phyloP scores from a whole-genome alignment of 2,888 invertebrate species.

The Boloria selene region DNA sequence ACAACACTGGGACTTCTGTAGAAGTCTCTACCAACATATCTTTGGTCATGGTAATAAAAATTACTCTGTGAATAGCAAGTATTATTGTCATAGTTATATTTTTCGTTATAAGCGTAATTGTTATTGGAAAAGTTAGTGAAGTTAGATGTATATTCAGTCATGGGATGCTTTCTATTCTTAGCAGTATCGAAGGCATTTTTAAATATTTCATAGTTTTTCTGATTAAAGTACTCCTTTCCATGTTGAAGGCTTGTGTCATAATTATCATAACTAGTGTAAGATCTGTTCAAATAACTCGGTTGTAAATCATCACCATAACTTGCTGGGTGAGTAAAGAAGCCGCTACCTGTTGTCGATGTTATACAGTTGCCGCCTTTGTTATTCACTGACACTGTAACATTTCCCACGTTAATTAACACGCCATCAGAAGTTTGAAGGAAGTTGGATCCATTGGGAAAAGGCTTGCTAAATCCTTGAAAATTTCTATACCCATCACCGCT shows the following conservation, averaged over 20 bases:
- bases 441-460: constrained; percentile 75
- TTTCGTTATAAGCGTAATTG: constrained; percentile 58
- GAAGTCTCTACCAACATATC: constrained; percentile 64
- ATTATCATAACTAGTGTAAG: constrained; percentile 44
- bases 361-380: constrained; percentile 88
- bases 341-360: constrained; percentile 82
- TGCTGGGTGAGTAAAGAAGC: constrained; percentile 73
- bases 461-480: constrained; percentile 72
- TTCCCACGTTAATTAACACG: constrained; percentile 88
- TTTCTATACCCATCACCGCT: constrained; percentile 65
- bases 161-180: constrained; percentile 54
- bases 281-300: constrained; percentile 55
- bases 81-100: constrained; percentile 52
- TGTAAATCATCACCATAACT: constrained; percentile 65
- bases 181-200: constrained; percentile 82
- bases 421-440: constrained; percentile 79
- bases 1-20: constrained; percentile 66
- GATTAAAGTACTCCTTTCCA: constrained; percentile 68
- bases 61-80: constrained; percentile 60
- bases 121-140: constrained; percentile 55
- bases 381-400: constrained; percentile 88
- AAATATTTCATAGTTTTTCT: constrained; percentile 82
- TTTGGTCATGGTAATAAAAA: constrained; percentile 69
- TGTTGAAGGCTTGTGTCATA: constrained; percentile 47
- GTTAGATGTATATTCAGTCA: constrained; percentile 47